Base-by-base conservation (phyloP, 2,797 vertebrate genomes). In the Heliangelus exortis region DNA sequence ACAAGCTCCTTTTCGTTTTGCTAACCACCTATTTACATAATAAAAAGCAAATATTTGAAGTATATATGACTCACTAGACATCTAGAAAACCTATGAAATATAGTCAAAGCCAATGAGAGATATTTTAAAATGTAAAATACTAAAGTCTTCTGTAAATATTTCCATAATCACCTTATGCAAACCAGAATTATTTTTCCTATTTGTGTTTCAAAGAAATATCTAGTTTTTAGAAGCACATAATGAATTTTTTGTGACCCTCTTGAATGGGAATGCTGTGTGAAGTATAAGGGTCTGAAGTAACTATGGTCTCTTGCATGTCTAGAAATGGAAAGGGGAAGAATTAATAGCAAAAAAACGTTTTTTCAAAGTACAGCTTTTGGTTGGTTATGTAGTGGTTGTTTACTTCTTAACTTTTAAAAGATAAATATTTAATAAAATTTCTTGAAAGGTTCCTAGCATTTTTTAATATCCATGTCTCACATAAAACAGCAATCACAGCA, bases 61-160 rank as follows among this genome's bases (percentile, higher is more conserved):
- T 36, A 41, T 33, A 4, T 39, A 61, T 76, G 19, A 74, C 15
- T 48, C 31, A 53, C 39, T 41, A 39, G 45, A 80, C 22, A 81
- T 55, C 73, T 41, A 62, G 36, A 66, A 92, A 90, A 19, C 55
- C 51, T 53, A 57, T 6, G 4, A n/a, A 89, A 61, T 75, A 65
- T 31, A 91, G 26, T 18, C 57, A 93, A 92, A 82, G 8, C 13
- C 39, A 34, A 50, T 15, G 23, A 90, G 13, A 89, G 67, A 59
- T 62, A 36, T 48, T 66, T 65, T 87, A 89, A 53, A 72, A 80
- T 80, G 47, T 92, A 80, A 58, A 58, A 45, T 21, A 67, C 72
- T 10, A 14, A 50, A 76, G 8, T 41, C 68, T 72, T 86, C 7
- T 95, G 85, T 96, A 96, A 96, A 94, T 95, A 96, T 76, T 88